These are phyloP conservation scores for Pyralis farinalis DNA, from an alignment of 2,888 invertebrate species.

Conservation along the genomic window DNA sequence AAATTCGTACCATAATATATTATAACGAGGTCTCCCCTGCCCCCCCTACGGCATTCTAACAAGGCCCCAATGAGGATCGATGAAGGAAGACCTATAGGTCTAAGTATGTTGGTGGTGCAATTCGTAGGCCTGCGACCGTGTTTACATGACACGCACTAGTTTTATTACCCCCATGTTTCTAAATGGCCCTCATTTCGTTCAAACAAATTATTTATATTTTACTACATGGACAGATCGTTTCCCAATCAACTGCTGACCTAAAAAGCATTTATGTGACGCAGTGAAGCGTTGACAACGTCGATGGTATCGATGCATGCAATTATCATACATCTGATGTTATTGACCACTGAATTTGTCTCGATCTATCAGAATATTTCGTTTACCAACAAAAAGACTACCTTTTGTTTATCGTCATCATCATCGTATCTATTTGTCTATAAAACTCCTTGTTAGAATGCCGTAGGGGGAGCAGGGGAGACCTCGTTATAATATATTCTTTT, in stretches of 20 bases:
- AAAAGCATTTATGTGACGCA: conserved; percentile 72
- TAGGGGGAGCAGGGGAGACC: too few relatives aligned
- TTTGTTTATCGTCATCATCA: too few relatives aligned
- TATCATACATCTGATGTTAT: conserved; percentile 32
- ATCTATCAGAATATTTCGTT: too few relatives aligned
- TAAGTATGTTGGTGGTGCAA: conserved; percentile 38
- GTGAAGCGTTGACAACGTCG: conserved; percentile 68
- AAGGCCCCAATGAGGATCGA: conserved; percentile 21
- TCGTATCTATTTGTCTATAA: too few relatives aligned
- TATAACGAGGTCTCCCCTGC: conserved; percentile 41
- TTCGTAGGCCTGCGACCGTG: conserved; percentile 63
- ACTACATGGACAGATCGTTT: conserved; percentile 76
- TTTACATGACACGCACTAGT: conserved; percentile 77
- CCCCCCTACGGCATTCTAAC: conserved; percentile 26
- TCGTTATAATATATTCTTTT: too few relatives aligned
- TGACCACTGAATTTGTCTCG: not conserved
- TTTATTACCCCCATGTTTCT: conserved; percentile 81
- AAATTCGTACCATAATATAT: conserved; percentile 43
- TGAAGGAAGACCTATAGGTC: conserved; percentile 43
- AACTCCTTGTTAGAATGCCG: too few relatives aligned
- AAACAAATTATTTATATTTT: conserved; percentile 80
- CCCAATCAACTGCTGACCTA: conserved; percentile 76
- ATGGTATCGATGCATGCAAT: conserved; percentile 53
- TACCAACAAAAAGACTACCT: too few relatives aligned
- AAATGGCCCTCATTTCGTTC: conserved; percentile 78